Base-by-base conservation (phyloP, 2,888 invertebrate species). In the Rhagophthalmus giganteus region DNA sequence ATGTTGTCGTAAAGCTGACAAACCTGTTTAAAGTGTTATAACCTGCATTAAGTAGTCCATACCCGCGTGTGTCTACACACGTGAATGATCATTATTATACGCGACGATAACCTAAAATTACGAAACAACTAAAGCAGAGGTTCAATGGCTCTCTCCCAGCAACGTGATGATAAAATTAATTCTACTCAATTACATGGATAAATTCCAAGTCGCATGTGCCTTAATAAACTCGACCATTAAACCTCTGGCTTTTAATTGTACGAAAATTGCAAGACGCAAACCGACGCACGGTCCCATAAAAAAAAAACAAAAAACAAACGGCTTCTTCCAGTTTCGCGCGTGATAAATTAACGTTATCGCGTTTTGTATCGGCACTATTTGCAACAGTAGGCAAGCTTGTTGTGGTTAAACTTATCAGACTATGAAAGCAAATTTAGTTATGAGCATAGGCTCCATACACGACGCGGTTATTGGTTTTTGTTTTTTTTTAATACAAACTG, bases 1-100 rank as follows among this genome's bases (percentile, higher is more conserved):
- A n/a, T n/a, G n/a, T n/a, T 35, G 54, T 42, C 41, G 45, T 39
- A 40, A 46, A 46, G 45, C 30, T 27, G 50, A 40, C 33, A 53
- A 58, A 58, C 58, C 58, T 53, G 58, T 54, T 50, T 53, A 50
- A 58, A 55, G 58, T 55, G 55, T 55, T 55, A 55, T 55, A 39
- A 30, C 38, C 39, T 44, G 45, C 28, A 38, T 10, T 37, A 48
- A 49, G 49, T 50, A 42, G 49, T 44, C 13, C 50, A 50, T 38
- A 37, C 31, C 16, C 14, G 27, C 14, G n/a, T 28, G 30, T 27
- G 41, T n/a, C n/a, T n/a, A n/a, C n/a, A n/a, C n/a, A 24, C 44
- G 39, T 38, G 50, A 44, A 37, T 39, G 45, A 45, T 50, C 34
- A 38, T 32, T 9, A 6, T 33, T 30, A n/a, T n/a, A n/a, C 27